These are phyloP conservation scores for Zosterops borbonicus DNA, from an alignment of 2,113 vertebrate genomes.

Conservation along the genomic window DNA sequence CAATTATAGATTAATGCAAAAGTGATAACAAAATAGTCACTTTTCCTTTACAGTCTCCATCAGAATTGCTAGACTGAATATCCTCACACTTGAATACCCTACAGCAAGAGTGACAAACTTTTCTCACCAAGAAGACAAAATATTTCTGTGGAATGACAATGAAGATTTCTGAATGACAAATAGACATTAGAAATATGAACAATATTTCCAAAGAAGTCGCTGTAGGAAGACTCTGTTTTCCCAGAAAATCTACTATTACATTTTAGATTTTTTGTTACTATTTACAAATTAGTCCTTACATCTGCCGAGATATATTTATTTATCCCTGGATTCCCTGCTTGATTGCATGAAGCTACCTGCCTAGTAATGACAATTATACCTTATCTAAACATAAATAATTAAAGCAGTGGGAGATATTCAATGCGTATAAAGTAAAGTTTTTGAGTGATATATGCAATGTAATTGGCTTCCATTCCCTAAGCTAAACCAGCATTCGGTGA, in stretches of 20 bases:
- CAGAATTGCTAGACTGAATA: background rate
- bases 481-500: background rate
- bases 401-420: background rate
- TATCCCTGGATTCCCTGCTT: background rate
- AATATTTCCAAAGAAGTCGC: background rate
- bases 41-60: background rate
- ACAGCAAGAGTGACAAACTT: background rate
- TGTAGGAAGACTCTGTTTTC: background rate
- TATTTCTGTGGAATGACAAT: background rate
- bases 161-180: background rate
- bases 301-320: background rate
- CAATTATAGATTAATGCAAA: background rate
- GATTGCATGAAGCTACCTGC: background rate
- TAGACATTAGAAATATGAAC: background rate
- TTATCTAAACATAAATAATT: background rate
- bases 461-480: background rate
- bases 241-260: background rate
- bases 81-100: background rate
- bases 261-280: background rate
- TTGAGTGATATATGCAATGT: background rate
- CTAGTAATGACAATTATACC: background rate
- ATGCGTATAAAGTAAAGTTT: background rate
- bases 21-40: background rate
- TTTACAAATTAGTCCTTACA: background rate
- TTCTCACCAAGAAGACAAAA: background rate